These are phyloP conservation scores for Leptinotarsa rubiginosa DNA, from an alignment of 2,888 invertebrate species.

Conservation along the genomic window DNA sequence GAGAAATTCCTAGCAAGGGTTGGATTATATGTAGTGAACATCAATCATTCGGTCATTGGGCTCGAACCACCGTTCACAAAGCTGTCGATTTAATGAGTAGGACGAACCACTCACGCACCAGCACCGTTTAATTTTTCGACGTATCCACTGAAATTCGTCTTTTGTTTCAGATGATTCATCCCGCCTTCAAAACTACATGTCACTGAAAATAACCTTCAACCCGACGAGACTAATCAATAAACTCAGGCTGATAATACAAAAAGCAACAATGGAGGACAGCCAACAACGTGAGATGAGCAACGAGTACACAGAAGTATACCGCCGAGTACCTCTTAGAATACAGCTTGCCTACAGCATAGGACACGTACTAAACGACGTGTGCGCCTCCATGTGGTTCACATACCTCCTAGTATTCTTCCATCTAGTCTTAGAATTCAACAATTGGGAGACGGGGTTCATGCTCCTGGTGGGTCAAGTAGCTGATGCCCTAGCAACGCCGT, in stretches of 20 bases:
- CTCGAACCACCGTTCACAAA: no score
- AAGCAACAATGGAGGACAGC: conserved; percentile 34
- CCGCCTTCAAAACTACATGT: conserved; percentile 19
- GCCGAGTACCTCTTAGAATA: conserved; percentile 63
- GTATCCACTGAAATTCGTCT: neutral
- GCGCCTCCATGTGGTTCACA: conserved; percentile 96
- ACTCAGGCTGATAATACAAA: neutral
- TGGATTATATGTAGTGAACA: no score
- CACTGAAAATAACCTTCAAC: conserved; percentile 35
- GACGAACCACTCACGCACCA: neutral
- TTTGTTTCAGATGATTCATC: conserved; percentile 5
- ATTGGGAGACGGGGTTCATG: conserved; percentile 73
- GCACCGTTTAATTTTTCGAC: no score
- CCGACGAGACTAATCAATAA: conserved; percentile 17
- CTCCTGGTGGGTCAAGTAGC: conserved; percentile 88
- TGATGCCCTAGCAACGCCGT: conserved; percentile 90
- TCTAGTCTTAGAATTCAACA: conserved; percentile 71
- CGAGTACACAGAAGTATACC: conserved; percentile 68
- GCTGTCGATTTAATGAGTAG: neutral
- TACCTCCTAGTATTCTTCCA: conserved; percentile 88
- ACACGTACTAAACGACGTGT: conserved; percentile 92
- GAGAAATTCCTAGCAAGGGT: no score
- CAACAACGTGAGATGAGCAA: conserved; percentile 43
- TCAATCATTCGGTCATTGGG: no score
- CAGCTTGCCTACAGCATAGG: conserved; percentile 80